phyloP scores from a whole-genome alignment of 2,888 invertebrate genomes.

The Pimpla rufipes region DNA sequence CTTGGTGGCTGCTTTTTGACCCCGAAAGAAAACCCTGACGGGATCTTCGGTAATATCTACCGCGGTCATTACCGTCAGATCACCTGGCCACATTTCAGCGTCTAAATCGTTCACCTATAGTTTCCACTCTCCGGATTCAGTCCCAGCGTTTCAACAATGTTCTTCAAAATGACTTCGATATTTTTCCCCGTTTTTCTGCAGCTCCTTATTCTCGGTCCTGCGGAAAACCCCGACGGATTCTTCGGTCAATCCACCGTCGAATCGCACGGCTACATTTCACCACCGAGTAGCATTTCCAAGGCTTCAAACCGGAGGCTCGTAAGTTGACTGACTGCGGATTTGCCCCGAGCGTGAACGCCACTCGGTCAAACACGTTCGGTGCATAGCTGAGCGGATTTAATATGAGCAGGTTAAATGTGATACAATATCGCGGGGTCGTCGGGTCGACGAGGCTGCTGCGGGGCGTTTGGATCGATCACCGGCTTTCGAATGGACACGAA shows the following conservation, averaged over 20 bases:
- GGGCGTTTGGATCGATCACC: slow-evolving; percentile 23
- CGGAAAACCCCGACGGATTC: neutral
- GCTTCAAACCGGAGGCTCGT: no score
- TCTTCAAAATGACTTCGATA: slow-evolving; percentile 2
- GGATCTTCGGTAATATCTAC: neutral
- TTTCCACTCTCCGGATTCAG: neutral
- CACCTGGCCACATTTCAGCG: neutral
- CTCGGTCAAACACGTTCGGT: no score
- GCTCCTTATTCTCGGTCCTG: no score
- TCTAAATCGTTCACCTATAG: neutral
- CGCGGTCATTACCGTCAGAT: slow-evolving; percentile 2
- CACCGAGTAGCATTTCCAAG: no score
- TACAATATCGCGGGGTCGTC: no score
- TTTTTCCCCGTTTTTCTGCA: slow-evolving; percentile 53
- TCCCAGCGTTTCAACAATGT: slow-evolving; percentile 13
- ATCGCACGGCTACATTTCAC: no score
- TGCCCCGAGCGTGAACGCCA: no score
- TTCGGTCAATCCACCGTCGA: no score
- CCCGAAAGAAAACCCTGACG: neutral
- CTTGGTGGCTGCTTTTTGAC: neutral
- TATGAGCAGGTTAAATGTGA: no score
- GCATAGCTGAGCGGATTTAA: neutral
- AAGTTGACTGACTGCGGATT: no score
- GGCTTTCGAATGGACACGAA: neutral
- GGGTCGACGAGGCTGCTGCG: no score